A percentile compares a stretch with the other conserved stretches of the same genome.
Evolutionary conservation across 2,113 vertebrate species (phyloP).

Genomic region (Elaphurus davidianus): DNA sequence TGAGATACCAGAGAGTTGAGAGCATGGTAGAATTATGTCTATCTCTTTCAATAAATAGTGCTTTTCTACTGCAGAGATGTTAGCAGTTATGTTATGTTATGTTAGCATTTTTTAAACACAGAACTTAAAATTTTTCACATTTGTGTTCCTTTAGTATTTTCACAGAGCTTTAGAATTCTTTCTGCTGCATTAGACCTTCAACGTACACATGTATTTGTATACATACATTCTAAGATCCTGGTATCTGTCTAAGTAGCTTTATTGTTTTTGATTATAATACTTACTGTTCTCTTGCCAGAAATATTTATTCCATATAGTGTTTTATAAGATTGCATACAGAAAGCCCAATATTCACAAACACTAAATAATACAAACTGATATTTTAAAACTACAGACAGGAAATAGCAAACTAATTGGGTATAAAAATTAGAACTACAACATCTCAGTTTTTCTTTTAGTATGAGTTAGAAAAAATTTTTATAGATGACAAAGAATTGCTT

Average conservation of each 20-base stretch:
- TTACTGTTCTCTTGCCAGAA: not conserved
- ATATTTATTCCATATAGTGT: not conserved
- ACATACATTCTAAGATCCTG: not conserved
- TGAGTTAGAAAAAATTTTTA: not conserved
- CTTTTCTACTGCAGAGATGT: not conserved
- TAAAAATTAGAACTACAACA: not conserved
- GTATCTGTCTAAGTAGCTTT: not conserved
- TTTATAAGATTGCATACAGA: not conserved
- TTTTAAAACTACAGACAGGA: not conserved
- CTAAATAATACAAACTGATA: not conserved
- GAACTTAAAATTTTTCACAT: not conserved
- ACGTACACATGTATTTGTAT: not conserved
- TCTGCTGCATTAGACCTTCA: not conserved
- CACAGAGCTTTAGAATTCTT: not conserved
- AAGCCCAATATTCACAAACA: not conserved
- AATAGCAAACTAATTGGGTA: not conserved
- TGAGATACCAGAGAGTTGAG: not conserved
- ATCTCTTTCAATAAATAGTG: not conserved
- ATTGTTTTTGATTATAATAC: not conserved
- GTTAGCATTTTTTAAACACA: not conserved
- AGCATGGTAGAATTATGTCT: not conserved
- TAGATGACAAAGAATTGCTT: not conserved
- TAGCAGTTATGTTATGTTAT: not conserved
- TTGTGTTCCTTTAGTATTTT: not conserved
- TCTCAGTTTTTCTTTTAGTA: not conserved